phyloP scores from a whole-genome alignment of 2,888 invertebrate genomes.

The Campoplex capitator region DNA sequence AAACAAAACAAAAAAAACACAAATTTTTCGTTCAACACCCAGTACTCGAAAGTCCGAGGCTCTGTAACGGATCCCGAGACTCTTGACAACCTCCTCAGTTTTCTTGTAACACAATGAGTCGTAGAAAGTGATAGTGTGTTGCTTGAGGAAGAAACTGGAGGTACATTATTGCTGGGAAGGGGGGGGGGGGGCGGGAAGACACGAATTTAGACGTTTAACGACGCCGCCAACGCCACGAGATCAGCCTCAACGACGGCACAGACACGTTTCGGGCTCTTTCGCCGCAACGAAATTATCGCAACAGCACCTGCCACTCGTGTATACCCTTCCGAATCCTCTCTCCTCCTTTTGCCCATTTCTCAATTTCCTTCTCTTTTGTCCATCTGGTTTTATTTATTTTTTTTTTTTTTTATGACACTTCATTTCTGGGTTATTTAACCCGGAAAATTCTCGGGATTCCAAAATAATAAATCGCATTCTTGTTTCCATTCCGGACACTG shows the following conservation, averaged over 20 bases:
- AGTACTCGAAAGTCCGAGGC: no score
- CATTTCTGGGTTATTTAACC: conserved; percentile 5
- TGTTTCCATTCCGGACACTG: not conserved
- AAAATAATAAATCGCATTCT: not conserved
- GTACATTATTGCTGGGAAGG: conserved; percentile 21
- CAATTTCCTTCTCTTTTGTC: not conserved
- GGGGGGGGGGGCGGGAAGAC: not conserved
- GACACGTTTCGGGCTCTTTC: conserved; percentile 30
- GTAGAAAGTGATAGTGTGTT: conserved; percentile 10
- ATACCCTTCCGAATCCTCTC: not conserved
- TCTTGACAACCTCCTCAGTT: not conserved
- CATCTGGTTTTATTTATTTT: not conserved
- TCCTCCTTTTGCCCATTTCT: not conserved
- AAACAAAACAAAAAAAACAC: no score
- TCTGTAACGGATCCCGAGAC: not conserved
- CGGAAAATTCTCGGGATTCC: not conserved
- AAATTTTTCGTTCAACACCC: no score
- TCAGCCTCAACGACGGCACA: conserved; percentile 12
- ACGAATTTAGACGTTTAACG: conserved; percentile 48
- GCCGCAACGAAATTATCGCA: conserved; percentile 46
- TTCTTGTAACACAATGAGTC: conserved; percentile 2
- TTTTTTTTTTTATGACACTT: not conserved
- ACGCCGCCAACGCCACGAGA: conserved; percentile 31
- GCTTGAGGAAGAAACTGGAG: conserved; percentile 25
- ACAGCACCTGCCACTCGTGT: conserved; percentile 57